A percentile compares a stretch with the other conserved stretches of the same genome.
phyloP scores from a whole-genome alignment of 2,888 invertebrate species.

The Heliconius charithonia region DNA sequence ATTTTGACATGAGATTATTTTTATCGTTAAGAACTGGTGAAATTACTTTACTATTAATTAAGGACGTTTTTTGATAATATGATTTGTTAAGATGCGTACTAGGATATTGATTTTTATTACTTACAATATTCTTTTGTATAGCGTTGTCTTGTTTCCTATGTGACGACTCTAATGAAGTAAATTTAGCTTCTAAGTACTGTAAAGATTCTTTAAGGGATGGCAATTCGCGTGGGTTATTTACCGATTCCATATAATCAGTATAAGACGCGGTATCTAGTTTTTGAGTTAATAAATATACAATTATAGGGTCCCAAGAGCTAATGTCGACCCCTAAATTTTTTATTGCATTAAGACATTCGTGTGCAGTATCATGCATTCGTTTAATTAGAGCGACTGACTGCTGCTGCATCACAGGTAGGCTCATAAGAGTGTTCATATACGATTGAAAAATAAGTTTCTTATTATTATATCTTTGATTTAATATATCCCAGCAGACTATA shows the following conservation, averaged over 20 bases:
- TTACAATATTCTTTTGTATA: background rate
- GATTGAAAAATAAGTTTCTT: slow-evolving; percentile 40
- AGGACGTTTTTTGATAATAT: background rate
- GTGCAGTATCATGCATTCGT: slow-evolving; percentile 41
- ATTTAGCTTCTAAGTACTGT: background rate
- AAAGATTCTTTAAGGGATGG: too few relatives aligned
- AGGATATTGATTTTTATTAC: background rate
- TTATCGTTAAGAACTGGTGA: background rate
- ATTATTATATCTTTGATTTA: slow-evolving; percentile 48
- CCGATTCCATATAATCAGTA: too few relatives aligned
- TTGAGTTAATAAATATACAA: slow-evolving; percentile 44
- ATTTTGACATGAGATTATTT: background rate
- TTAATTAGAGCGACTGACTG: slow-evolving; percentile 40
- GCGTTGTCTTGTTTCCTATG: slow-evolving; percentile 34
- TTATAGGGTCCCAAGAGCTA: slow-evolving; percentile 18
- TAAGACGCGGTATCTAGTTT: slow-evolving; percentile 45
- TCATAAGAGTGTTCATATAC: slow-evolving; percentile 43
- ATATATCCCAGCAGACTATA: slow-evolving; percentile 46
- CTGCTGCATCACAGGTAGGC: slow-evolving; percentile 42
- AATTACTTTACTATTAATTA: background rate
- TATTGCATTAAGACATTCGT: slow-evolving; percentile 29
- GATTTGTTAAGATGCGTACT: background rate
- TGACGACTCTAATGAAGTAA: slow-evolving; percentile 22
- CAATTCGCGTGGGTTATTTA: too few relatives aligned
- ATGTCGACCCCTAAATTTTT: too few relatives aligned